Evolutionary conservation across 2,888 invertebrate genomes (phyloP), one percentile per base, ranked within the genome.

Genomic region (Calliopum simillimum): DNA sequence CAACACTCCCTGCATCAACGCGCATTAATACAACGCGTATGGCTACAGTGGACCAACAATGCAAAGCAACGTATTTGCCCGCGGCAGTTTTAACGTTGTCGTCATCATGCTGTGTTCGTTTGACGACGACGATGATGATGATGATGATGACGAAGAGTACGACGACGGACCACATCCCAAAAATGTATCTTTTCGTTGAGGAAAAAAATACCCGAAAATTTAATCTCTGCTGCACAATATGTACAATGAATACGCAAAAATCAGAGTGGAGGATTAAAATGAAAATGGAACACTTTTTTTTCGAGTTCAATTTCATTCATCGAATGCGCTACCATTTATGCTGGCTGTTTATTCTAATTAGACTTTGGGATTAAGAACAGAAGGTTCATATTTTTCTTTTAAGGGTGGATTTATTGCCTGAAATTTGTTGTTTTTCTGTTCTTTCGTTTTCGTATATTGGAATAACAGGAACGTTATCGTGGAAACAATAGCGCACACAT

Each of bases 201-300:
- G 19, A 19, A 23, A 58, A 67, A 47, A 46, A 47, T 33, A 56
- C 44, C 19, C 23, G n/a, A 62, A 3, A 62, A 62, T 44, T 25
- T 2, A 14, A 33, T 33, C 33, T n/a, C n/a, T n/a, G 33, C 33
- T 33, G 33, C 33, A 62, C n/a, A n/a, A n/a, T n/a, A n/a, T n/a
- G 4, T 53, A 49, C 49, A 49, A 49, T 11, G 49, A 49, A 49
- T 23, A 21, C 46, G 41, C 14, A 55, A 56, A 56, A 65, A 53
- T n/a, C n/a, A 61, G n/a, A 25, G 46, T 12, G 56, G 21, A 61
- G 71, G 62, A 55, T 71, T 68, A 64, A 41, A 68, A 14, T 59
- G 68, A 68, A 53, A 71, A 64, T 58, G 68, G 46, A 68, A 68
- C 67, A 49, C 43, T 56, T 66, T 55, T 59, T 41, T 44, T 11